These are phyloP conservation scores for Cheirogaleus major DNA, from an alignment of 2,797 vertebrate genomes.

Conservation along the genomic window DNA sequence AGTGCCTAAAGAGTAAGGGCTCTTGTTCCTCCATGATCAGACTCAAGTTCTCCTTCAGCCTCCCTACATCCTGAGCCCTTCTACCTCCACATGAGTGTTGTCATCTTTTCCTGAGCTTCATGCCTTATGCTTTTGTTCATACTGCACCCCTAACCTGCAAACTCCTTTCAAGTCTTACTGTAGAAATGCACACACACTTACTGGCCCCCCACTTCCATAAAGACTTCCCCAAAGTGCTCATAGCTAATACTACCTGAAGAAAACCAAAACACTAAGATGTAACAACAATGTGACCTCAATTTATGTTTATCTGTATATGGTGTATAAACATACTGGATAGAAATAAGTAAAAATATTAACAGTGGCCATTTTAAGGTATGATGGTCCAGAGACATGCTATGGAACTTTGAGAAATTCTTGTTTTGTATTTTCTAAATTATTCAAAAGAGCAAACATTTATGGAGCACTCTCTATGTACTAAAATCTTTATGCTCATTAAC, in stretches of 20 bases:
- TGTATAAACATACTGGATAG: background rate
- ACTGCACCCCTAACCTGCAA: background rate
- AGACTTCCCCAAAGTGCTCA: background rate
- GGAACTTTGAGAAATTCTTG: background rate
- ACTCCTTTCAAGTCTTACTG: background rate
- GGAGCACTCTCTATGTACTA: background rate
- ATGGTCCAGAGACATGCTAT: background rate
- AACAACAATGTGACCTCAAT: background rate
- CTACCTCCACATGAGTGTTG: background rate
- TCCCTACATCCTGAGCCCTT: background rate
- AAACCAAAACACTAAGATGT: background rate
- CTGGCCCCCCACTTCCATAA: background rate
- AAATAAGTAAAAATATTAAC: background rate
- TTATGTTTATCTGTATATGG: background rate
- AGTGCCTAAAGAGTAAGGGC: background rate
- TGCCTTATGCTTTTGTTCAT: background rate
- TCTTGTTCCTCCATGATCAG: background rate
- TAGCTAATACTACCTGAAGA: background rate
- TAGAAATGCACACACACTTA: background rate
- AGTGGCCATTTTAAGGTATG: background rate
- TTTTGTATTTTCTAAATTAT: conserved; percentile 24
- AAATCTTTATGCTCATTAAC: background rate
- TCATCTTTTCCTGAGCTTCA: background rate
- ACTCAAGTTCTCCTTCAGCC: background rate
- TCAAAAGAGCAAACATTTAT: background rate